These are phyloP conservation scores for Aphyosemion australe DNA, from an alignment of 2,113 vertebrate species.

Conservation along the genomic window DNA sequence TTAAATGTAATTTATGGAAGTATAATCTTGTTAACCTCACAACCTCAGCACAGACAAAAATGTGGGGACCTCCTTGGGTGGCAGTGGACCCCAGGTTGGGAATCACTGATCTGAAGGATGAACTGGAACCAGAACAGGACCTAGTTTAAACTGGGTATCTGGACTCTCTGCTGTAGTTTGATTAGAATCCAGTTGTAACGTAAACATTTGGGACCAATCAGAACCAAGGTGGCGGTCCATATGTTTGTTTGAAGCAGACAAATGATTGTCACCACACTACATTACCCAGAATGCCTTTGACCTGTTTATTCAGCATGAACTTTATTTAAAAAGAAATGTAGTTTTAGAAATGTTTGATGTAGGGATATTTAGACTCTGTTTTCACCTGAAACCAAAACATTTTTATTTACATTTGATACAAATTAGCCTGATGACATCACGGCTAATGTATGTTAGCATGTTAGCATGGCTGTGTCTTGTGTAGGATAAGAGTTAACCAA, in stretches of 20 bases:
- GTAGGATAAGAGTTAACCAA: constrained; percentile 7
- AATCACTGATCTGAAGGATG: no score
- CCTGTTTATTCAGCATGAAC: not conserved
- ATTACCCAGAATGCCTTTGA: constrained; percentile 51
- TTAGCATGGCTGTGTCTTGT: constrained; percentile 36
- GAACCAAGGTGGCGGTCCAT: no score
- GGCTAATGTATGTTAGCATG: constrained; percentile 10
- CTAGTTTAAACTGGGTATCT: no score
- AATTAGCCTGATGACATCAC: not conserved
- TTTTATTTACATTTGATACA: not conserved
- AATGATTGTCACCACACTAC: constrained; percentile 37
- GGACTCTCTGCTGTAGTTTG: no score
- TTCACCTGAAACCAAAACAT: constrained; percentile 8
- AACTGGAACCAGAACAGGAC: no score
- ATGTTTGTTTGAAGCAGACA: constrained; percentile 18
- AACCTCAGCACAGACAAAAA: no score
- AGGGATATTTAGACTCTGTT: not conserved
- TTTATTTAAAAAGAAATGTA: constrained; percentile 20
- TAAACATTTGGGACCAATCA: not conserved
- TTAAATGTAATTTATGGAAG: no score
- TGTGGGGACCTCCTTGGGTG: no score
- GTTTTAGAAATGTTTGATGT: constrained; percentile 1
- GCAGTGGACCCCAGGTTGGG: no score
- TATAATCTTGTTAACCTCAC: no score
- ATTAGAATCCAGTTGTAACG: no score